Evolutionary conservation across 2,888 invertebrate genomes (phyloP).

Genomic region (Hartigia nigra): DNA sequence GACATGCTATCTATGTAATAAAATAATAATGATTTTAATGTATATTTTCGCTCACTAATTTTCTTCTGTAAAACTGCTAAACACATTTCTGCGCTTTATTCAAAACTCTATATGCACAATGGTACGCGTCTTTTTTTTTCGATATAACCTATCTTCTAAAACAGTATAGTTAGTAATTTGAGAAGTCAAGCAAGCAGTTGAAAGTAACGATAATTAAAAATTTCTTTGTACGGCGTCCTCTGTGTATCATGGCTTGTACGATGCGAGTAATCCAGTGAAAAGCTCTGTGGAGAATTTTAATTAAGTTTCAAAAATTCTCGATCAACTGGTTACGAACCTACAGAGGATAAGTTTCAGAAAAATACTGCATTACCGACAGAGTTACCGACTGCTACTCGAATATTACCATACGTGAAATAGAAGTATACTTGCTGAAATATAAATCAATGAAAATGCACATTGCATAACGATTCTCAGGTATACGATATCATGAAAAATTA

Average conservation of each 20-base stretch:
- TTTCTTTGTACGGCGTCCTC: neutral
- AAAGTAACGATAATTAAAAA: neutral
- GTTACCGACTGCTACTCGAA: neutral
- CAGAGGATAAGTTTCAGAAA: neutral
- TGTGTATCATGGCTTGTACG: neutral
- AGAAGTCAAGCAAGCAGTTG: neutral
- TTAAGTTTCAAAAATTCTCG: neutral
- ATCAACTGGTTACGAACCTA: neutral
- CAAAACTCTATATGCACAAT: neutral
- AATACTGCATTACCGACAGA: neutral
- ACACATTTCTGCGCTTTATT: too few species aligned
- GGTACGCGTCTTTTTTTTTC: neutral
- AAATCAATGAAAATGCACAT: neutral
- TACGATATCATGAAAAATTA: neutral
- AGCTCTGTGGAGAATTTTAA: neutral
- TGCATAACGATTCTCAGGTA: neutral
- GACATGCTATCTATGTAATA: too few species aligned
- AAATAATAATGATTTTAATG: too few species aligned
- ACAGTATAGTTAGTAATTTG: neutral
- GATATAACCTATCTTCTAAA: neutral
- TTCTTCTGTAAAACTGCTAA: too few species aligned
- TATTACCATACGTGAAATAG: neutral
- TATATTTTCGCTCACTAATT: too few species aligned
- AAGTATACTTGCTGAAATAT: neutral
- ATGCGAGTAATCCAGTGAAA: neutral